Evolutionary conservation across 2,888 invertebrate genomes (phyloP), one percentile per base, ranked within the genome.

Genomic region (Ennomos quercinarius): DNA sequence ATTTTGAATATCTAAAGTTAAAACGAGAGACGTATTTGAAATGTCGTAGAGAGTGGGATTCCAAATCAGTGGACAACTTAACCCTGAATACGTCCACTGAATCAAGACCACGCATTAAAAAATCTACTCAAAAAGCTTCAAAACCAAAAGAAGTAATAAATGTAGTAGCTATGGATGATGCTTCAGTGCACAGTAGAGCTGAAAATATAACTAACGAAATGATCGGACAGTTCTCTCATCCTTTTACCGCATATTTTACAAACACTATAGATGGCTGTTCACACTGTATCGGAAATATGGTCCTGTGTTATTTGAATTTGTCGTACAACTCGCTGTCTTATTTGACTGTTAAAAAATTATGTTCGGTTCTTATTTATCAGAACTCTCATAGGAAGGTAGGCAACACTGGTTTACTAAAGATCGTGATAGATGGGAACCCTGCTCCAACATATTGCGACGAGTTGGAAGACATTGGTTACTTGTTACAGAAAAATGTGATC

Each of bases 301-400:
- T 67, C 2, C 70, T 88, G 1, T 76, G 78, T 50, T 80, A 79
- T 67, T 71, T 88, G 42, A 89, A 88, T 66, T 60, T 87, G n/a
- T 71, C 81, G 0, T 87, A 84, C 55, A 89, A 87, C 54, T 67
- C 81, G 61, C 70, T 88, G 27, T 63, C 76, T 6, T 81, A 71
- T 61, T 8, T 68, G 1, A 75, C 72, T 55, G 41, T 85, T 1
- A 75, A 72, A 12, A 80, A 77, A 61, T 45, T 89, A 12, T 48
- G 67, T 27, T 41, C 65, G 2, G 74, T 84, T 2, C 41, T 86
- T 9, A 44, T 68, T 9, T 76, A 85, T 61, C 87, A 87, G 55
- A 74, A 64, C 44, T 9, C 34, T 0, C 36, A 64, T 2, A 78
- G 68, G 46, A 72, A 59, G 34, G 49, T 48, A 4, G 54, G 61